Evolutionary conservation across 2,797 vertebrate genomes (phyloP), one percentile per base, ranked within the genome.

Genomic region (Carduelis carduelis): DNA sequence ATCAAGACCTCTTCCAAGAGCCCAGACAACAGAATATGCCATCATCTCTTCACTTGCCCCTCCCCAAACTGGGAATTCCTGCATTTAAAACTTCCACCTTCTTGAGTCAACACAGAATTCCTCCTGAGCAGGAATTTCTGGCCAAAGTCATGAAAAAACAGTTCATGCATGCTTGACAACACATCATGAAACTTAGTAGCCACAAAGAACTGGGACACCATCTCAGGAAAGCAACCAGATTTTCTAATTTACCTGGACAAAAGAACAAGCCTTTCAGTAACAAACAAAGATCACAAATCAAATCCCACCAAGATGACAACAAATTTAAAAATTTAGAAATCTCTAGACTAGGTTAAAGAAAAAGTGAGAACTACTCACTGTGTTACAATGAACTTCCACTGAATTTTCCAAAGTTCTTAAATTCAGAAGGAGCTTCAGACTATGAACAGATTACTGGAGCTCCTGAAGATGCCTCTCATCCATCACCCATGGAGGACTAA

Each of bases 151-250:
- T 11, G 11, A 43, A 64, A 60, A 74, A 2, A 35, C 3, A 87
- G 2, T 3, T 14, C 7, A 6, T 20, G 4, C 1, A 35, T 0
- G 1, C 6, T 46, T 74, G n/a, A 47, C 23, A 84, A 10, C 2
- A 15, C 0, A 0, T 11, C 9, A 0, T 41, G 5, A 78, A 65
- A 28, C 6, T 61, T 21, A 43, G 9, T 6, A 56, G 9, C 18
- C 32, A 13, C 26, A 63, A 55, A 84, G 23, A 84, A 26, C 6
- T 23, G 4, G 9, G 12, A 50, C 7, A 53, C 0, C 1, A 2
- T 50, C 17, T 79, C 22, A 53, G 32, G 6, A 63, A 77, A 8
- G 3, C 17, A 59, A 35, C 1, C 2, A 13, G 18, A 14, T 12
- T 13, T 74, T 43, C 49, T 46, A 22, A 13, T 8, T 1, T 10